These are phyloP conservation scores for Brienomyrus brachyistius DNA, from an alignment of 2,113 vertebrate genomes.

Conservation along the genomic window DNA sequence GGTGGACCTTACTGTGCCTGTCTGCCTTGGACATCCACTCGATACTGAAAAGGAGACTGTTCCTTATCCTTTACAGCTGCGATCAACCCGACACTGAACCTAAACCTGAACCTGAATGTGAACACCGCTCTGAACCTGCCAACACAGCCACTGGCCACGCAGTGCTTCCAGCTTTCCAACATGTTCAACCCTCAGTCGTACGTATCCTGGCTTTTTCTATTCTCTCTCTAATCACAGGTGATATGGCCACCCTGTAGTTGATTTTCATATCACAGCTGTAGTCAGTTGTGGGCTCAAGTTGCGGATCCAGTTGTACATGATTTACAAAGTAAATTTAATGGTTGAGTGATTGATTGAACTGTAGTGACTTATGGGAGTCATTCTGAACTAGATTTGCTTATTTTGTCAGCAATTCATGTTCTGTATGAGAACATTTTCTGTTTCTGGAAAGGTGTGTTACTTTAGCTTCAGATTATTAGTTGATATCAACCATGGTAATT, in stretches of 20 bases:
- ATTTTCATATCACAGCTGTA: neutral
- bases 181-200: constrained; percentile 94
- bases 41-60: neutral
- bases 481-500: neutral
- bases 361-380: neutral
- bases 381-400: neutral
- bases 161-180: constrained; percentile 95
- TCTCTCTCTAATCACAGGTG: neutral
- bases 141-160: constrained; percentile 82
- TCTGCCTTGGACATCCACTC: neutral
- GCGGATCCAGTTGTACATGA: neutral
- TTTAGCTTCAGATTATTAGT: neutral
- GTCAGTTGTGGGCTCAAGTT: neutral
- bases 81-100: constrained; percentile 55
- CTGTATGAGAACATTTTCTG: neutral
- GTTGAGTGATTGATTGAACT: neutral
- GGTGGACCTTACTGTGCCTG: neutral
- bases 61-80: constrained; percentile 39
- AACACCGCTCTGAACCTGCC: constrained; percentile 57
- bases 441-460: neutral
- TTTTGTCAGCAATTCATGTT: neutral
- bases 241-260: neutral
- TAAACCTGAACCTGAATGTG: constrained; percentile 32
- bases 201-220: constrained; percentile 35
- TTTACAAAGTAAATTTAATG: neutral